phyloP scores from a whole-genome alignment of 2,888 invertebrate species.

The Drosophila anomalata region DNA sequence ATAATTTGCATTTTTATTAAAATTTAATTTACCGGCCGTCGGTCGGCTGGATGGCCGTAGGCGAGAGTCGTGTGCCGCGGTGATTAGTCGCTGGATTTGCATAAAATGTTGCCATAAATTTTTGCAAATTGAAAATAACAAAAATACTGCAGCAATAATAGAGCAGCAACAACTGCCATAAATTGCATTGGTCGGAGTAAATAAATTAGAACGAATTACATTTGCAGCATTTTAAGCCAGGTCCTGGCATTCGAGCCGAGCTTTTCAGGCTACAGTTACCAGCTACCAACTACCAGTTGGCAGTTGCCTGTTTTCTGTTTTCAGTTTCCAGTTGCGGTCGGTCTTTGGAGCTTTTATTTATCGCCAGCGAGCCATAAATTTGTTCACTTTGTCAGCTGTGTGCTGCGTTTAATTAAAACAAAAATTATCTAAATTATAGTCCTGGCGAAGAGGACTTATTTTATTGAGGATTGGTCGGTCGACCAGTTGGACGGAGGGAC shows the following conservation, averaged over 20 bases:
- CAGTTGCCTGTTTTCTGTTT: conserved; percentile 9
- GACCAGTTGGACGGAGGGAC: not conserved
- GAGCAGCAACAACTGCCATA: conserved; percentile 57
- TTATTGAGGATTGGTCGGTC: conserved; percentile 15
- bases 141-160: conserved; percentile 21
- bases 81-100: conserved; percentile 73
- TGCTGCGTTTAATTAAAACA: conserved; percentile 68
- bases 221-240: conserved; percentile 56
- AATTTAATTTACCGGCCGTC: conserved; percentile 61
- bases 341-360: conserved; percentile 55
- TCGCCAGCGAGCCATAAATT: conserved; percentile 64
- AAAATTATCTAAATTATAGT: conserved; percentile 76
- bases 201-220: conserved; percentile 72
- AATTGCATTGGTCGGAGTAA: conserved; percentile 70
- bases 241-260: conserved; percentile 14
- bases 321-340: conserved; percentile 50
- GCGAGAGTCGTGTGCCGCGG: conserved; percentile 24
- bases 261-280: conserved; percentile 4
- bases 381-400: conserved; percentile 60
- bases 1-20: conserved; percentile 76
- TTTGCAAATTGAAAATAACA: conserved; percentile 62
- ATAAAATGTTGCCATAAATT: conserved; percentile 72
- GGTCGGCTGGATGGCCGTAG: conserved; percentile 4
- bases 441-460: conserved; percentile 9
- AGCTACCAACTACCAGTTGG: not conserved